A percentile compares a stretch with the other conserved stretches of the same genome.
Conservation (phyloP, 2,797 vertebrate genomes). For the Mareca strepera region DNA sequence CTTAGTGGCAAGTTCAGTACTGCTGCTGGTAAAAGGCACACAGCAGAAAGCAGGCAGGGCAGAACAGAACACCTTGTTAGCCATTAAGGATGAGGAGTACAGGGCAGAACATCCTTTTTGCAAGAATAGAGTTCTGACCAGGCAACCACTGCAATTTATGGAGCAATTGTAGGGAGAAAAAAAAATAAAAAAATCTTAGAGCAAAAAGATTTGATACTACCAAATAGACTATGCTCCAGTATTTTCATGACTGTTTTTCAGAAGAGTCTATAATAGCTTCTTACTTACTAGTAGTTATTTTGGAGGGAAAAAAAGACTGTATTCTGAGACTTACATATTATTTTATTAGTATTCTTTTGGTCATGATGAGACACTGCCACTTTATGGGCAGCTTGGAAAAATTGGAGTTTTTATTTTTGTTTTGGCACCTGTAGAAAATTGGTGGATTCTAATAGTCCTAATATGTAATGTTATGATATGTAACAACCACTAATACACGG, state of each 20-base stretch:
- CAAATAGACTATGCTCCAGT: background rate
- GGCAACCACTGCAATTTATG: background rate
- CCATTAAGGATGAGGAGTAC: background rate
- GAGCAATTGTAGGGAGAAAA: background rate
- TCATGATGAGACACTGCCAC: background rate
- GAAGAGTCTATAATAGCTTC: background rate
- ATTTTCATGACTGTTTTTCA: background rate
- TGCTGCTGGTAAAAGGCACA: background rate
- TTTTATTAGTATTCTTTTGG: background rate
- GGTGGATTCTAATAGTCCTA: background rate
- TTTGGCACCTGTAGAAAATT: background rate
- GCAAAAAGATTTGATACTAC: background rate
- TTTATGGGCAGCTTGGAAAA: background rate
- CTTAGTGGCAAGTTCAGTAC: background rate
- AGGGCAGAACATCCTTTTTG: background rate
- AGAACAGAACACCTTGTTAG: background rate
- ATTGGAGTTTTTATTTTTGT: background rate
- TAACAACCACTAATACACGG: background rate
- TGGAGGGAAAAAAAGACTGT: background rate
- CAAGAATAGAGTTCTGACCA: background rate
- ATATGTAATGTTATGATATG: background rate
- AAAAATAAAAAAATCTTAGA: background rate
- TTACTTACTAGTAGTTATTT: background rate
- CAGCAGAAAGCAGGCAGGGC: background rate
- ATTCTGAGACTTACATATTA: background rate